Evolutionary conservation across 2,113 vertebrate species (phyloP), one percentile per base, ranked within the genome.

Genomic region (Elephas maximus): DNA sequence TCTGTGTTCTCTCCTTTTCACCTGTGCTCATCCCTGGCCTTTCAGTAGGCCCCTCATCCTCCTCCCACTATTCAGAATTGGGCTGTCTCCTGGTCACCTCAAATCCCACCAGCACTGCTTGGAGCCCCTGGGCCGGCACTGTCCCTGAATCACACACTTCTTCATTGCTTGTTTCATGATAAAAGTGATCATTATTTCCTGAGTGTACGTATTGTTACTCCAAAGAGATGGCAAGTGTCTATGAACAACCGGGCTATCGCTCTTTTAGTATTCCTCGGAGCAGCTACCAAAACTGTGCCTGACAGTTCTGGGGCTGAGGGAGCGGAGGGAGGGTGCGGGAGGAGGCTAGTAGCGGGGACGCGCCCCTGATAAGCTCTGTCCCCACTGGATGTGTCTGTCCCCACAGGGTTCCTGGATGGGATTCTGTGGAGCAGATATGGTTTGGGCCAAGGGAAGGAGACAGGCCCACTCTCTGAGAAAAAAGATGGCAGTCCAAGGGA

Each of bases 401-500:
- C 7, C 45, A 71, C 0, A 30, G 18, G 5, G 7, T 24, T 65
- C 73, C 78, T 9, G 0, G 12, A 10, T 20, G 33, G 33, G 60
- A 69, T 87, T 96, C 51, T 78, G 73, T 65, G 77, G 73, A 53
- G 24, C 41, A 89, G 76, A 85, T 1, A 26, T 0, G 21, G 76
- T 69, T 78, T 23, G 53, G 79, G 79, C 88, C 73, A 53, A 44
- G 48, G 30, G 44, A 45, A 83, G 62, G 26, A 73, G 83, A 85
- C 1, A 7, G 21, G 57, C 1, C n/a, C 26, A 51, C 20, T 45
- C 20, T 45, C 37, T 17, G 41, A 95, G 91, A 83, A 85, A 79
- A 57, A 24, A 94, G 48, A 65, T 65, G 51, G 26, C 14, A 57
- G 82, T 93, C 96, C 23, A 79, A 77, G 92, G 88, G 80, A 88